phyloP scores from a whole-genome alignment of 2,888 invertebrate genomes.

The Erebia ligea region DNA sequence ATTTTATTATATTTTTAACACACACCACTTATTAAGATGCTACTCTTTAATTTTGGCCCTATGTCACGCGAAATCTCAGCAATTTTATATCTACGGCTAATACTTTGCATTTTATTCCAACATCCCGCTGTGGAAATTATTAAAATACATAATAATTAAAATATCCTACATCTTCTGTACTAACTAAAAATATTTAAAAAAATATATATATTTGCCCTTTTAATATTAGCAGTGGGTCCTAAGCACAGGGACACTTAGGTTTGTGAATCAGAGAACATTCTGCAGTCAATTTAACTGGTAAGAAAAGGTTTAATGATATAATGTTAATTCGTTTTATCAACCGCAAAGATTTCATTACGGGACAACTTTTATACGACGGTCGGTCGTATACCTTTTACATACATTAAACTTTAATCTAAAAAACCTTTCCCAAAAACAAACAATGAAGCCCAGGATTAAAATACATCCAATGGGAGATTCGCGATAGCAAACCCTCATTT shows the following conservation, averaged over 20 bases:
- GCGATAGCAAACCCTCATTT: constrained; percentile 10
- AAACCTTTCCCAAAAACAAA: constrained; percentile 15
- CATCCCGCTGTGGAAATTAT: background rate
- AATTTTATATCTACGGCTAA: background rate
- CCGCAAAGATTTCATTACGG: constrained; percentile 1
- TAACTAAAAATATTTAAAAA: background rate
- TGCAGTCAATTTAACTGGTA: background rate
- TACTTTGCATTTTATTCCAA: constrained; percentile 10
- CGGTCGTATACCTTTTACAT: background rate
- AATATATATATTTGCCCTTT: background rate
- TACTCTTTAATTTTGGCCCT: too few species aligned
- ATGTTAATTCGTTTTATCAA: background rate
- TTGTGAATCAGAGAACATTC: background rate
- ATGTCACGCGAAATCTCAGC: background rate
- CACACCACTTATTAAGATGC: too few species aligned
- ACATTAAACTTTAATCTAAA: constrained; percentile 14
- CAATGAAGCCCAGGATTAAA: constrained; percentile 16
- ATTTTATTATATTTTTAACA: too few species aligned
- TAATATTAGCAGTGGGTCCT: too few species aligned
- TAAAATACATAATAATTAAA: constrained; percentile 16
- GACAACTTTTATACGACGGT: background rate
- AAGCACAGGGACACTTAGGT: background rate
- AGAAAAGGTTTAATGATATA: background rate
- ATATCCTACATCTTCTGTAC: background rate
- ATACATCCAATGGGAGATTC: constrained; percentile 13